phyloP scores from a whole-genome alignment of 2,113 vertebrate genomes.

The Tetrao urogallus region DNA sequence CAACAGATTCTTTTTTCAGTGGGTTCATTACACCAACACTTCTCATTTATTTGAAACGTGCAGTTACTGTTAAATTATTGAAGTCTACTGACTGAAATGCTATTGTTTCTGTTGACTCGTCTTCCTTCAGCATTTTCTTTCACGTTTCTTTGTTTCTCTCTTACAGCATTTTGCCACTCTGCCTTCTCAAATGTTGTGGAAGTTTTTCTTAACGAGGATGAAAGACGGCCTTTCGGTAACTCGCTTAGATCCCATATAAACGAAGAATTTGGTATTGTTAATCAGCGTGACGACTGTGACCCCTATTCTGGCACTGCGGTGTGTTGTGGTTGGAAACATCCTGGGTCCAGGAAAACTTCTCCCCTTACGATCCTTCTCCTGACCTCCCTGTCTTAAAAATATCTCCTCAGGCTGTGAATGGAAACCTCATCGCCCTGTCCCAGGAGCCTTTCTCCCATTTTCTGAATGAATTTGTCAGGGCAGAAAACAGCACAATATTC shows the following conservation, averaged over 20 bases:
- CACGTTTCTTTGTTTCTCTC: background rate
- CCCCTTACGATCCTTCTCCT: fast-evolving
- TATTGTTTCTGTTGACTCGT: background rate
- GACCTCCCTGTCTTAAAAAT: background rate
- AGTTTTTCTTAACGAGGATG: background rate
- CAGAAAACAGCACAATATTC: background rate
- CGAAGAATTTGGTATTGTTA: background rate
- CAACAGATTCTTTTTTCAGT: background rate
- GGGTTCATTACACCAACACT: background rate
- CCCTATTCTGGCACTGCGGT: fast-evolving
- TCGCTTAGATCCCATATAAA: background rate
- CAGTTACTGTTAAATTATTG: background rate
- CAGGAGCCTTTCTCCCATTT: background rate
- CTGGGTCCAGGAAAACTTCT: background rate
- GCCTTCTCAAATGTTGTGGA: background rate
- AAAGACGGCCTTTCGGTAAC: background rate
- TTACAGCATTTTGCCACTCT: background rate
- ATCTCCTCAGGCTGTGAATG: background rate
- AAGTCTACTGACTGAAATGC: background rate
- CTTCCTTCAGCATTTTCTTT: background rate
- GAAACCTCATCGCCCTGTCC: background rate
- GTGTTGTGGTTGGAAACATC: background rate
- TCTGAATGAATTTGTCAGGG: background rate
- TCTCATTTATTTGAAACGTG: background rate
- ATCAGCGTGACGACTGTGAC: fast-evolving